Percentiles rank a stretch among this genome's conserved stretches.
These are phyloP conservation scores for Lacerta viridis DNA, from an alignment of 2,797 vertebrate species.

Conservation along the genomic window DNA sequence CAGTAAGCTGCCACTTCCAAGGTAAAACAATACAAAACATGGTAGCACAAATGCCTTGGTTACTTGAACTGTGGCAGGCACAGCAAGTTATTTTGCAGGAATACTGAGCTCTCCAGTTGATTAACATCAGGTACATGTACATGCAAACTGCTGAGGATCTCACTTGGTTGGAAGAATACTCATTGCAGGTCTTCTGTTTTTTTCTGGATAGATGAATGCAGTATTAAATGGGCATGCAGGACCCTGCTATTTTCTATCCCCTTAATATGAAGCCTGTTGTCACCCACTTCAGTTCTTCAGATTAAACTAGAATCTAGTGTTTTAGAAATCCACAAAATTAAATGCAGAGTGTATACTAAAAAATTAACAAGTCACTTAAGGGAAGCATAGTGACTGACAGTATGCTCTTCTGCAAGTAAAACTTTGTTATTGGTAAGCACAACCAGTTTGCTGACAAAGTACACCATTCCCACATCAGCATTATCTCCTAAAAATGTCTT, in stretches of 20 bases:
- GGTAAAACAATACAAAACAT: background rate
- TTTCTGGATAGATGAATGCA: background rate
- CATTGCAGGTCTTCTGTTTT: background rate
- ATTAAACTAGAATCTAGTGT: background rate
- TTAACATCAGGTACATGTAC: background rate
- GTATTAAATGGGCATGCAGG: too few species aligned
- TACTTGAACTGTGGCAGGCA: background rate
- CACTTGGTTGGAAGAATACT: background rate
- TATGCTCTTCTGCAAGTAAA: background rate
- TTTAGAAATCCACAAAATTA: background rate
- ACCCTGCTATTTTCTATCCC: background rate
- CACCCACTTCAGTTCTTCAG: background rate
- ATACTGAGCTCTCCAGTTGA: background rate
- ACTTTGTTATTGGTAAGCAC: background rate
- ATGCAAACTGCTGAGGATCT: background rate
- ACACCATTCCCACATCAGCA: background rate
- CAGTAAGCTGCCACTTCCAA: fast-evolving
- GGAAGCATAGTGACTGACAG: background rate
- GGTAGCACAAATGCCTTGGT: background rate
- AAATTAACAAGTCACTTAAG: background rate
- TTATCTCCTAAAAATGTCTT: too few species aligned
- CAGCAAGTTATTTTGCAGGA: background rate
- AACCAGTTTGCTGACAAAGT: background rate
- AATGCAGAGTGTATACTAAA: background rate
- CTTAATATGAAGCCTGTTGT: background rate